A percentile compares a stretch with the other conserved stretches of the same genome.
Evolutionary conservation across 2,888 invertebrate genomes (phyloP).

Genomic region (Phragmatobia fuliginosa): DNA sequence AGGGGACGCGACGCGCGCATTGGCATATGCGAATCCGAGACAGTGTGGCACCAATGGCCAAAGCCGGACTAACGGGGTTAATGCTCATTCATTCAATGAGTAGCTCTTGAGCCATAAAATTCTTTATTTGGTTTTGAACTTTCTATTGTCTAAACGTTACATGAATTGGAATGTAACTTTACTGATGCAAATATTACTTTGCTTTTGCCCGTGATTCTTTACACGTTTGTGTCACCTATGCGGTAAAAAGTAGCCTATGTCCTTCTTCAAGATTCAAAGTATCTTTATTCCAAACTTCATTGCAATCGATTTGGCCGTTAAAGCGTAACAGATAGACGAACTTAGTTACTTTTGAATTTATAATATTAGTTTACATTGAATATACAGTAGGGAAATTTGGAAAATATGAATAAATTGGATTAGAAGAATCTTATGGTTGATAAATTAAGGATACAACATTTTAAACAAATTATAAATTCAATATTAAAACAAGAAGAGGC

Average conservation of each 20-base stretch:
- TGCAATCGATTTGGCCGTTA: too few relatives aligned
- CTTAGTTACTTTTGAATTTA: too few relatives aligned
- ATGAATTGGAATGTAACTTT: constrained; percentile 18
- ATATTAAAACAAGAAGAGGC: not conserved
- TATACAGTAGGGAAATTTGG: not conserved
- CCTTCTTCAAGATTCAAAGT: too few relatives aligned
- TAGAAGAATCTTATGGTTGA: not conserved
- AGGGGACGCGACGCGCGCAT: constrained; percentile 25
- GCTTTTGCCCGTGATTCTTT: too few relatives aligned
- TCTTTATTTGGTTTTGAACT: constrained; percentile 28
- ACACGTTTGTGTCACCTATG: too few relatives aligned
- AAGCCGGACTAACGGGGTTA: constrained; percentile 25
- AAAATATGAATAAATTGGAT: not conserved
- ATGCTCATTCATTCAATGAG: constrained; percentile 33
- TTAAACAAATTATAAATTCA: not conserved
- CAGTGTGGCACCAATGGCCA: constrained; percentile 47
- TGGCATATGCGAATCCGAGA: constrained; percentile 32
- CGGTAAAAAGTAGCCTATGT: too few relatives aligned
- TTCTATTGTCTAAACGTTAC: constrained; percentile 12
- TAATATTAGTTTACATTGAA: not conserved
- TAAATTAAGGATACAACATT: not conserved
- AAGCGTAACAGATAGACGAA: too few relatives aligned
- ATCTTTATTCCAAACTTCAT: too few relatives aligned
- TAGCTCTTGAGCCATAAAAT: constrained; percentile 35
- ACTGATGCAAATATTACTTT: not conserved